A percentile compares a stretch with the other conserved stretches of the same genome.
Evolutionary conservation across 2,888 invertebrate species (phyloP).

Genomic region (Junonia oenone): DNA sequence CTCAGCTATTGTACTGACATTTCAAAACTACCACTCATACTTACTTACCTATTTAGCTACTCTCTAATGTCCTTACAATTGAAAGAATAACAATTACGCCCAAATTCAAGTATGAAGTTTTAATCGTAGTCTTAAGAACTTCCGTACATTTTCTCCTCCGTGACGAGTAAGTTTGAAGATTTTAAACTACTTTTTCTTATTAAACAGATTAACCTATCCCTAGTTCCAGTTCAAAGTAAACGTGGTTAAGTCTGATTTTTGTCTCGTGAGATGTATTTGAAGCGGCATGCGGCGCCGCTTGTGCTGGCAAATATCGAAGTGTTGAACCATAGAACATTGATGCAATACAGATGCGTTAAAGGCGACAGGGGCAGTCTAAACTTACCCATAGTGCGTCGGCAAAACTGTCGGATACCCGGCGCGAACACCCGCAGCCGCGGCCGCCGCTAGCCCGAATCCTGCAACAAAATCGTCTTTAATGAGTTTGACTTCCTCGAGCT

Average conservation of each 20-base stretch:
- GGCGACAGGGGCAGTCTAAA: conserved; percentile 38
- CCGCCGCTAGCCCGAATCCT: conserved; percentile 70
- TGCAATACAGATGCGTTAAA: conserved; percentile 48
- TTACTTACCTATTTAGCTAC: conserved; percentile 32
- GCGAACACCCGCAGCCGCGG: conserved; percentile 84
- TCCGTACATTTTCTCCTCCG: neutral
- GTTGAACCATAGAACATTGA: conserved; percentile 76
- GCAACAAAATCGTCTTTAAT: conserved; percentile 47
- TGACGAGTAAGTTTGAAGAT: neutral
- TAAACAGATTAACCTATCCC: neutral
- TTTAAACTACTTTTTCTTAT: neutral
- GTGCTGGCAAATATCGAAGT: conserved; percentile 77
- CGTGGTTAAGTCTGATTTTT: conserved; percentile 62
- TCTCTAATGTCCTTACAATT: neutral
- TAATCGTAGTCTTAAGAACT: neutral
- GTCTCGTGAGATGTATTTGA: conserved; percentile 75
- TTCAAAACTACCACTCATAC: conserved; percentile 30
- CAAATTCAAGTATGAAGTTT: neutral
- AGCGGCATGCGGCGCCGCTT: conserved; percentile 66
- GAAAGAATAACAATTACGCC: neutral
- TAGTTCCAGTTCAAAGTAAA: conserved; percentile 7
- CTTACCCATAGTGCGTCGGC: conserved; percentile 92
- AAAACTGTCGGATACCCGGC: conserved; percentile 88
- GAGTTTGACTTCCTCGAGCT: conserved; percentile 34
- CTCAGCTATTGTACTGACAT: conserved; percentile 48